Evolutionary conservation across 1,140 invertebrate species (phyloP).

Genomic region (Drosophila gunungcola): DNA sequence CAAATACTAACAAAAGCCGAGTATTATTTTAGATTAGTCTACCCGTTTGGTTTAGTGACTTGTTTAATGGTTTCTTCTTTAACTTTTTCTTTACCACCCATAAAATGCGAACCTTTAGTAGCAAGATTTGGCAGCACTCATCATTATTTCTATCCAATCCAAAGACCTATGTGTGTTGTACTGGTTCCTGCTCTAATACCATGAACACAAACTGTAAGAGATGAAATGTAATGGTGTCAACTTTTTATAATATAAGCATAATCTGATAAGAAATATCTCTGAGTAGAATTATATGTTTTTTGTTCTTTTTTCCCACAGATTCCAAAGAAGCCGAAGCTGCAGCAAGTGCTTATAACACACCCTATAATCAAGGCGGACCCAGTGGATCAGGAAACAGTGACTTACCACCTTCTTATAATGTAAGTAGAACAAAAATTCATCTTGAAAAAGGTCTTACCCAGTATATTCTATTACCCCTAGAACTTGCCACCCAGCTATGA

Average conservation of each 20-base stretch:
- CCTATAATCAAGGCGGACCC: constrained; percentile 75
- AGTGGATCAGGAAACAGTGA: constrained; percentile 88
- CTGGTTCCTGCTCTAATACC: constrained; percentile 67
- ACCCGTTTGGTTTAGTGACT: constrained; percentile 39
- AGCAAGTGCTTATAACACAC: constrained; percentile 92
- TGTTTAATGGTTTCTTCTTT: constrained; percentile 52
- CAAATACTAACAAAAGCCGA: constrained; percentile 73
- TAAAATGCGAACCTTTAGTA: constrained; percentile 55
- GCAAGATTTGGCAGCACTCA: constrained; percentile 78
- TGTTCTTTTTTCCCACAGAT: constrained; percentile 86
- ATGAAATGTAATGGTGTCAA: constrained; percentile 2
- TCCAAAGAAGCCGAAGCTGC: constrained; percentile 95
- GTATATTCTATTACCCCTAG: constrained; percentile 80
- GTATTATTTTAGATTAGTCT: constrained; percentile 20
- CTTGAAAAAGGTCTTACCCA: no score
- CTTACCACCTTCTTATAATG: constrained; percentile 93
- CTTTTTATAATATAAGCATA: neutral
- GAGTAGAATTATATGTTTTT: neutral
- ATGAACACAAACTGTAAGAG: constrained; percentile 63
- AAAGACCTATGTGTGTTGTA: constrained; percentile 68
- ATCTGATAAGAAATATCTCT: no score
- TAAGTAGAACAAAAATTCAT: constrained; percentile 85
- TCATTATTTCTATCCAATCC: constrained; percentile 79
- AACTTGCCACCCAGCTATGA: constrained; percentile 92
- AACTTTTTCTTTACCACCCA: constrained; percentile 41